Base-by-base conservation (phyloP, 2,888 invertebrate species). In the Agriopis aurantiaria region DNA sequence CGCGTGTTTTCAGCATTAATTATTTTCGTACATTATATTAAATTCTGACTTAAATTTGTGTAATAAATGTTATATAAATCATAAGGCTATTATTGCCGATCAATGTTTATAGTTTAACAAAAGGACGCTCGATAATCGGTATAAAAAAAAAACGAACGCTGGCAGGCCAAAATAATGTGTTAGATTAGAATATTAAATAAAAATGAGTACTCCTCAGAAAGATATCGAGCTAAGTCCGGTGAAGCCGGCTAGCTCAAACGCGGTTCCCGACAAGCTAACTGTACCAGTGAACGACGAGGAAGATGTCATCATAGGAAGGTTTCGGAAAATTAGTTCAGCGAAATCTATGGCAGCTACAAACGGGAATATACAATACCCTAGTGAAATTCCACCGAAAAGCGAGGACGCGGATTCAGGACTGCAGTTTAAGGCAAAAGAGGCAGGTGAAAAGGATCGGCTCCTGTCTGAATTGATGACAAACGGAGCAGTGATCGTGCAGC, bases 321-420 rank as follows among this genome's bases (percentile, higher is more conserved):
- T 95, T 81, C 81, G 95, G 59, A 95, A 95, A 79, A 95, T 95
- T 70, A 95, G 94, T 77, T 95, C 95, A 0, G 95, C 95, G 0
- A 95, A 95, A 78, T 94, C 94, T 33, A 95, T 95, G 95, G 94
- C 94, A 40, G 94, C 94, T 48, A 94, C 94, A 2, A 95, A 95
- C 68, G 94, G 94, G 1, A 93, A 93, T 68, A 91, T 92, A 17
- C 92, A 93, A 75, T 92, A 93, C 62, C 92, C 93, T 0, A 81
- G 86, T 0, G 95, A 94, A 23, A 61, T 88, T 17, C 81, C 88
- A 0, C 53, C 78, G 12, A 86, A 82, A 68, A 79, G 70, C 49
- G 91, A 93, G 1, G 94, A 94, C 57, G 71, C 85, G 0, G 94
- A 94, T 75, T 79, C 86, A 0, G 94, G 93, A 0, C 73, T 94